These are phyloP conservation scores for Pelagia noctiluca DNA, from an alignment of 30 jellyfish, hydroid and myxozoan species.

Conservation along the genomic window DNA sequence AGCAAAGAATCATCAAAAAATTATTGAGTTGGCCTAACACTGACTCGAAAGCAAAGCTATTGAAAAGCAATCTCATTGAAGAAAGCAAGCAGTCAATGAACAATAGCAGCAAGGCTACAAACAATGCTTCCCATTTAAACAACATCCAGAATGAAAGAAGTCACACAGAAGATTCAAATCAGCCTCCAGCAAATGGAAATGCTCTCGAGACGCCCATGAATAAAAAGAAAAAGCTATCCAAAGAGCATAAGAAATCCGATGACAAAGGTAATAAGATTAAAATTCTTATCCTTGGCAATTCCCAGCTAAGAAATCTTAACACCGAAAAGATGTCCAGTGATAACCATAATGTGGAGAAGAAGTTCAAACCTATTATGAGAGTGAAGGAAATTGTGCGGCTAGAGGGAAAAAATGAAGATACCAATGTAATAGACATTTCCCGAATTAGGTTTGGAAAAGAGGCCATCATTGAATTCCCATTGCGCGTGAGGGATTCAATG, in stretches of 20 bases:
- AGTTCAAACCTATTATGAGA: not conserved
- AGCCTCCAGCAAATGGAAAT: constrained; percentile 6
- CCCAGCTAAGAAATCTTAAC: not conserved
- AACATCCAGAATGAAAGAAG: not conserved
- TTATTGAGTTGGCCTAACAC: constrained; percentile 2
- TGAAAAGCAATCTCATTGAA: not conserved
- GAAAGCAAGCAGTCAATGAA: not conserved
- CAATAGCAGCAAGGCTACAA: constrained; percentile 2
- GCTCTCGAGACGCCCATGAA: not conserved
- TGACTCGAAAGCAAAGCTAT: not conserved
- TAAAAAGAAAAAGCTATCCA: not conserved
- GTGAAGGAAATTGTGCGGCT: not conserved
- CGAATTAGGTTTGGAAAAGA: too few relatives aligned
- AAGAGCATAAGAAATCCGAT: not conserved
- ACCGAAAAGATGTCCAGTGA: not conserved
- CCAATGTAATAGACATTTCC: too few relatives aligned
- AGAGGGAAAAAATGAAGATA: not conserved
- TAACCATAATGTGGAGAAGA: not conserved
- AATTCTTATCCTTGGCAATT: not conserved
- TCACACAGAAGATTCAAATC: not conserved
- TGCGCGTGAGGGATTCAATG: too few relatives aligned
- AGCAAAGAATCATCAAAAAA: not conserved
- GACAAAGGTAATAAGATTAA: not conserved
- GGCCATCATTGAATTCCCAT: too few relatives aligned
- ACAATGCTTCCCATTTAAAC: not conserved